Base-by-base conservation (phyloP, 2,888 invertebrate genomes). In the Vannuccia rotundouncinata region DNA sequence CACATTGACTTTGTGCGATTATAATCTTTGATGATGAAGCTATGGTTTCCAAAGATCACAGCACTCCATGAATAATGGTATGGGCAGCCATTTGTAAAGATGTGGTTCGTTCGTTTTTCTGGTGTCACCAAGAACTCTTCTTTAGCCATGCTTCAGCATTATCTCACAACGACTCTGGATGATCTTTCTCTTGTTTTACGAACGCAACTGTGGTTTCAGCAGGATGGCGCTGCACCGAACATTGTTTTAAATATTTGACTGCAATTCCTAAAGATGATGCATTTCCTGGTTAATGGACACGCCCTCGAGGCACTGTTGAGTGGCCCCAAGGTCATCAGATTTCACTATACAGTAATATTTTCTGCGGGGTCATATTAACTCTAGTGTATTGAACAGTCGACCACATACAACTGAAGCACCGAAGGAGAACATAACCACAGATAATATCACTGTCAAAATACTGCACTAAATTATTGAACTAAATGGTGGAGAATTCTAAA, bases 1-100 rank as follows among this genome's bases (percentile, higher is more conserved):
- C n/a, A n/a, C n/a, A n/a, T n/a, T n/a, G n/a, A n/a, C n/a, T n/a
- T n/a, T n/a, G n/a, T n/a, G n/a, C n/a, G n/a, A n/a, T n/a, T n/a
- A n/a, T n/a, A n/a, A n/a, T n/a, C n/a, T n/a, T n/a, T n/a, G n/a
- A n/a, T n/a, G n/a, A n/a, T n/a, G n/a, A n/a, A n/a, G n/a, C n/a
- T n/a, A n/a, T n/a, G n/a, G n/a, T n/a, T n/a, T n/a, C 45, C 45
- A 45, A 45, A 13, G 45, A 45, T 45, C 5, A 45, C 10, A 45
- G 45, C 17, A 86, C 82, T 76, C 84, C 83, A 74, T 83, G 83
- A 45, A 45, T 45, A 13, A 45, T 45, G 45, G 45, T 45, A 45
- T 45, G 45, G 45, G 45, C 45, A 45, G 45, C 45, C 45, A 45
- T 45, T 45, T 45, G 45, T 45, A 45, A 45, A 45, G 45, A 45